phyloP scores from a whole-genome alignment of 1,140 invertebrate species.

The Drosophila ironensis region DNA sequence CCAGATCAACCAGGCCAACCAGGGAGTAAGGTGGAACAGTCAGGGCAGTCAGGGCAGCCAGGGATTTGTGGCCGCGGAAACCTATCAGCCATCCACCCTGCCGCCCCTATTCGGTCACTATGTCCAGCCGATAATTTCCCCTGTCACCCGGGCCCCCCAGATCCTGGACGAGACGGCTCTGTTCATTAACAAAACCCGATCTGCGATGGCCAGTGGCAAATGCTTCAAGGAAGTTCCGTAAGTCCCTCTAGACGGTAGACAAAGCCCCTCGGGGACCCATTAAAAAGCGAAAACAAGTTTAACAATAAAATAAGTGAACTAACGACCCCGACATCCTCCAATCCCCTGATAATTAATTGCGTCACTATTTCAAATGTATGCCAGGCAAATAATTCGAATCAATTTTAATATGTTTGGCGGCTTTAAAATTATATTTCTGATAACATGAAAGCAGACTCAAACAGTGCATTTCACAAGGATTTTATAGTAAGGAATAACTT shows the following conservation, averaged over 20 bases:
- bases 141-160: conserved; percentile 19
- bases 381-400: conserved; percentile 1
- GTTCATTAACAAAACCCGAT: conserved; percentile 74
- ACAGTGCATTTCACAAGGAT: neutral
- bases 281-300: conserved; percentile 40
- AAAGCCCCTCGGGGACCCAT: conserved; percentile 5
- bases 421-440: neutral
- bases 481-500: neutral
- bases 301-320: conserved; percentile 58
- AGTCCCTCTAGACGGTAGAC: conserved; percentile 59
- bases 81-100: conserved; percentile 39
- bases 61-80: conserved; percentile 63
- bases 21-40: conserved; percentile 12
- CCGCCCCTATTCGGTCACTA: conserved; percentile 39
- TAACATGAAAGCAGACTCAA: neutral
- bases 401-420: neutral
- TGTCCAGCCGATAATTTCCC: conserved; percentile 35
- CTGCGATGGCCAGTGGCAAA: conserved; percentile 81
- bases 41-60: conserved; percentile 26
- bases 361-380: conserved; percentile 13
- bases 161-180: conserved; percentile 66
- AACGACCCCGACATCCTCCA: conserved; percentile 66
- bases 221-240: conserved; percentile 84
- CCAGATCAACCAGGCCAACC: conserved; percentile 25
- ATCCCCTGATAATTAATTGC: conserved; percentile 60